These are phyloP conservation scores for Bradypus variegatus DNA, from an alignment of 2,797 vertebrate species.

Conservation along the genomic window DNA sequence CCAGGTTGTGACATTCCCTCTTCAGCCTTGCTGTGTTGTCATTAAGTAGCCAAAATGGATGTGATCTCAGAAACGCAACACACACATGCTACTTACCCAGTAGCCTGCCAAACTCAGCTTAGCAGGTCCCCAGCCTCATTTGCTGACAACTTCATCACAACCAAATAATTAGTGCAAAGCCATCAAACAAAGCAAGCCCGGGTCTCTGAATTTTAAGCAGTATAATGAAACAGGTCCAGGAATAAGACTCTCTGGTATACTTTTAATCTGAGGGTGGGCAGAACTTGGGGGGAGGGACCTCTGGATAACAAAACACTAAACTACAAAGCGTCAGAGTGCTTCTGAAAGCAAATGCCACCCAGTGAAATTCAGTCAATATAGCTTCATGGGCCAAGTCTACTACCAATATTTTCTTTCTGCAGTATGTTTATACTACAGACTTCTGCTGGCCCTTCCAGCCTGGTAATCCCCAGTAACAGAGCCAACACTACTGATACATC, in stretches of 20 bases:
- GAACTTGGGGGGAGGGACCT: neutral
- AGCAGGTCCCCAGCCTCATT: neutral
- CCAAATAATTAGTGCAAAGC: neutral
- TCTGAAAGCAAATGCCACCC: neutral
- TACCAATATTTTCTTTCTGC: conserved; percentile 23
- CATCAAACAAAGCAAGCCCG: neutral
- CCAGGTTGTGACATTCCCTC: conserved; percentile 30
- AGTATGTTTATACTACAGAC: conserved; percentile 44
- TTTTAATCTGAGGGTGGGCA: neutral
- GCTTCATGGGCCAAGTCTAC: neutral
- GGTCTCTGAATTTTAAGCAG: neutral
- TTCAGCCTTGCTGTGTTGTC: neutral
- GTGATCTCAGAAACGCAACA: conserved; percentile 4
- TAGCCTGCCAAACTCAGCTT: conserved; percentile 16
- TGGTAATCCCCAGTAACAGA: neutral
- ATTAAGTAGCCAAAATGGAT: conserved; percentile 27
- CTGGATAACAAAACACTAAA: conserved; percentile 14
- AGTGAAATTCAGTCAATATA: neutral
- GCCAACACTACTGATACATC: neutral
- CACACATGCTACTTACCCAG: neutral
- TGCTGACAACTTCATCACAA: neutral
- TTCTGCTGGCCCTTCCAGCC: conserved; percentile 11
- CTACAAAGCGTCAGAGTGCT: neutral
- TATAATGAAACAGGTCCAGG: neutral
- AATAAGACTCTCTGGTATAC: neutral